These are phyloP conservation scores for Eolophus roseicapilla DNA, from an alignment of 2,113 vertebrate genomes.

Conservation along the genomic window DNA sequence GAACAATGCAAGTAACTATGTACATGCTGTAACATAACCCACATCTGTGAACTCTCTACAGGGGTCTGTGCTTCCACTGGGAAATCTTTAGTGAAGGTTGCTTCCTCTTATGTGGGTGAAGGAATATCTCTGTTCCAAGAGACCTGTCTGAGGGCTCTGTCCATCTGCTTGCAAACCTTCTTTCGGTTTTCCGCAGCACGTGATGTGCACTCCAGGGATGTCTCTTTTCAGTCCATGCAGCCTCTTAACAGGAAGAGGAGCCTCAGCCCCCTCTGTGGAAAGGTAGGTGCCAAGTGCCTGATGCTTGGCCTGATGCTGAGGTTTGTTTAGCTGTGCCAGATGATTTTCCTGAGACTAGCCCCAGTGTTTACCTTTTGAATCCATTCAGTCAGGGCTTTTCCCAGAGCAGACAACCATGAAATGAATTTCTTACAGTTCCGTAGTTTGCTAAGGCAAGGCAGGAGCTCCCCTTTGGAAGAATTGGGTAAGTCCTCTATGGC, in stretches of 20 bases:
- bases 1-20: neutral
- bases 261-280: neutral
- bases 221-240: neutral
- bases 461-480: neutral
- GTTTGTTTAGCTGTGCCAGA: neutral
- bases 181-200: neutral
- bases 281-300: neutral
- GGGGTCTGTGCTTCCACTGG: neutral
- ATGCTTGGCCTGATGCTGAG: neutral
- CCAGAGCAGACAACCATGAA: neutral
- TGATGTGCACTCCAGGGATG: neutral
- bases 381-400: neutral
- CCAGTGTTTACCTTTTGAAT: neutral
- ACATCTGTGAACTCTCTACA: neutral
- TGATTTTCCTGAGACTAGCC: neutral
- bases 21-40: neutral
- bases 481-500: neutral
- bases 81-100: neutral
- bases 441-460: neutral
- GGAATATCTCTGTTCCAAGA: neutral
- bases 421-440: neutral
- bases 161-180: neutral
- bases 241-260: neutral
- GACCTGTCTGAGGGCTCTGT: neutral
- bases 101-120: constrained; percentile 21